These are phyloP conservation scores for Drosophila quadrilineata DNA, from an alignment of 1,140 invertebrate species.

Conservation along the genomic window DNA sequence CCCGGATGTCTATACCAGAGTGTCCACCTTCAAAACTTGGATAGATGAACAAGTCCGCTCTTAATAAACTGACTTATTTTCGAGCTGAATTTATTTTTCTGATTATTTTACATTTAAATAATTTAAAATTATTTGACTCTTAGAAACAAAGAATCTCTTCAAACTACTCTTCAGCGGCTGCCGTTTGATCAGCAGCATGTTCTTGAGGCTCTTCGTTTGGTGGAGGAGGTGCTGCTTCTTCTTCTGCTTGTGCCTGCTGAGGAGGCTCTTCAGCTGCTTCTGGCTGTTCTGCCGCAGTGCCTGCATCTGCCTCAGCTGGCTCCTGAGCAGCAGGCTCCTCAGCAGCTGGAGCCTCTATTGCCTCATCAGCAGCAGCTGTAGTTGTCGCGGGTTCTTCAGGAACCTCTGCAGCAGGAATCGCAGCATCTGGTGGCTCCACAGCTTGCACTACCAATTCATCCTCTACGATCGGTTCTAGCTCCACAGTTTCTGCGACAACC, in stretches of 20 bases:
- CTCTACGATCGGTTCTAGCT: too few species aligned
- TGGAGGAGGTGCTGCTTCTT: conserved; percentile 2
- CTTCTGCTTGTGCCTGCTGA: not conserved
- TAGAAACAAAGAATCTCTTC: too few species aligned
- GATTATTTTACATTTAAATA: not conserved
- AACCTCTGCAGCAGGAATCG: too few species aligned
- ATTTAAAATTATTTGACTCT: not conserved
- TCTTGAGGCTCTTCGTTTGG: not conserved
- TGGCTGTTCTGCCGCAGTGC: not conserved
- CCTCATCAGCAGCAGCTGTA: not conserved
- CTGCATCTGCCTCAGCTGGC: not conserved
- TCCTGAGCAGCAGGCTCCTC: not conserved
- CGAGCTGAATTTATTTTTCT: not conserved
- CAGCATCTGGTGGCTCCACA: too few species aligned
- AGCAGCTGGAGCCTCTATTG: not conserved
- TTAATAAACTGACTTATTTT: not conserved
- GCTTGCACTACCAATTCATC: too few species aligned
- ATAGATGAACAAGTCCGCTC: conserved; percentile 50
- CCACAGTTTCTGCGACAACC: not conserved
- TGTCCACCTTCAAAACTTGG: conserved; percentile 82
- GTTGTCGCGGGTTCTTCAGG: too few species aligned
- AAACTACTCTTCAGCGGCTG: conserved; percentile 2
- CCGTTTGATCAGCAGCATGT: conserved; percentile 2
- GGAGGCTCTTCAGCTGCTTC: not conserved
- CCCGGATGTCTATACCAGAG: conserved; percentile 84